A percentile compares a stretch with the other conserved stretches of the same genome.
Evolutionary conservation across 2,113 vertebrate genomes (phyloP).

Genomic region (human): GRCh38 chr9:124893501-124894000

Average conservation of each 20-base stretch:
- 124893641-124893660: neutral
- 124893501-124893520: neutral
- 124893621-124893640: rapidly evolving
- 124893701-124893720: neutral
- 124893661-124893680: neutral
- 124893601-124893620: neutral
- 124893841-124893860: neutral
- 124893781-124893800: neutral
- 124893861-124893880: neutral
- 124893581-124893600: neutral
- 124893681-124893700: neutral
- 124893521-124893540: neutral
- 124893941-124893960: neutral
- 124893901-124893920: neutral
- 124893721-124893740: neutral
- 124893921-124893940: neutral
- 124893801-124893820: neutral
- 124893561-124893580: neutral
- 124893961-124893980: neutral
- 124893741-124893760: neutral
- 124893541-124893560: neutral
- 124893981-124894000: neutral
- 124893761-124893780: neutral
- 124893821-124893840: neutral
- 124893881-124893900: neutral